Evolutionary conservation across 1,140 invertebrate species (phyloP).

Genomic region (Daktulosphaira vitifoliae): DNA sequence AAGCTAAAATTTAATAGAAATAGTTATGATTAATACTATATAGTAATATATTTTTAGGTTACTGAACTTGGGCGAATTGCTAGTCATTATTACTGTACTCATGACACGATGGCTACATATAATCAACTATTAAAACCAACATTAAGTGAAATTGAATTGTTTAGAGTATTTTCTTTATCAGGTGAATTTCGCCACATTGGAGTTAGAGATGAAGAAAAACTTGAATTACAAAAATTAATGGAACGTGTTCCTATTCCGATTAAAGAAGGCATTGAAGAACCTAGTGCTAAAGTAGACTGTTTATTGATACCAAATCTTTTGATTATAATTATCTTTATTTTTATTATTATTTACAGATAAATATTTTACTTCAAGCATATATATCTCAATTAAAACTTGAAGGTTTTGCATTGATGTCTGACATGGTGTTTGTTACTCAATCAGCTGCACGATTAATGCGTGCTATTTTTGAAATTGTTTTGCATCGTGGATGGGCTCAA

Average conservation of each 20-base stretch:
- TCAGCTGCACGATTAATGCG: conserved; percentile 90
- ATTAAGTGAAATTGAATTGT: conserved; percentile 94
- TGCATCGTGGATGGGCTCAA: conserved; percentile 90
- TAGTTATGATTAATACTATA: neutral
- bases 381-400: conserved; percentile 98
- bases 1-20: too few species aligned
- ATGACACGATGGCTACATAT: conserved; percentile 94
- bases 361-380: conserved; percentile 92
- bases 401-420: conserved; percentile 96
- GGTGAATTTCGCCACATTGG: conserved; percentile 87
- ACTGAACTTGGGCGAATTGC: conserved; percentile 95
- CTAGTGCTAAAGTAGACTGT: conserved; percentile 71
- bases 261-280: conserved; percentile 97
- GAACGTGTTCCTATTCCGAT: conserved; percentile 97
- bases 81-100: conserved; percentile 95
- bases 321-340: neutral
- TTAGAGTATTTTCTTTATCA: conserved; percentile 97
- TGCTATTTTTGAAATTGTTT: conserved; percentile 94
- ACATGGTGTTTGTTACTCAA: conserved; percentile 99
- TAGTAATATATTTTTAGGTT: conserved; percentile 60
- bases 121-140: conserved; percentile 95
- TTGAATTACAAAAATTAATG: conserved; percentile 95
- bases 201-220: conserved; percentile 95
- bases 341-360: conserved; percentile 49
- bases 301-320: neutral